Evolutionary conservation across 2,113 vertebrate species (phyloP).

Genomic region (Rhabdomys dilectus): DNA sequence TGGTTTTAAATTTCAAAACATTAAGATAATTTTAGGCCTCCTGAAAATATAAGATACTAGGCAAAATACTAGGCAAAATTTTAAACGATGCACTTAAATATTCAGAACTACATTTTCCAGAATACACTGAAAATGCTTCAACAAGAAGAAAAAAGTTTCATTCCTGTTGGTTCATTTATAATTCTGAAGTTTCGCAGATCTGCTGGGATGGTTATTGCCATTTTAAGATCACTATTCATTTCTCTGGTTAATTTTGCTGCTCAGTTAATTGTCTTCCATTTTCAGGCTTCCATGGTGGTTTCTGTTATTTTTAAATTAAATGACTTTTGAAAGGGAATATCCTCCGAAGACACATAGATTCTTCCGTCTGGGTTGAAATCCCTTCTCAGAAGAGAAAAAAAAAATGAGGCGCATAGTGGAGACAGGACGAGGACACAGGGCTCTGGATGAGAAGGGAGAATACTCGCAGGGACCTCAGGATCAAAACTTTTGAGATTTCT

Average conservation of each 20-base stretch:
- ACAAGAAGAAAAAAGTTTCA: neutral
- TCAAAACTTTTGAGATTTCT: neutral
- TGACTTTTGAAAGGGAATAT: constrained; percentile 46
- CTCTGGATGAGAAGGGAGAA: neutral
- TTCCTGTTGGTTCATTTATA: neutral
- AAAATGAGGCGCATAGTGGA: neutral
- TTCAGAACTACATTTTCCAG: neutral
- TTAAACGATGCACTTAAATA: neutral
- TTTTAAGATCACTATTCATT: neutral
- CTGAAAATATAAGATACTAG: neutral
- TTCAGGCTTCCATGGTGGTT: constrained; percentile 17
- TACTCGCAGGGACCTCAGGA: neutral
- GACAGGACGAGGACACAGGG: neutral
- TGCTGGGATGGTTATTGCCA: neutral
- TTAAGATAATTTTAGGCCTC: neutral
- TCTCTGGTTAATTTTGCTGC: constrained; percentile 38
- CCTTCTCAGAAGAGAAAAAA: constrained; percentile 8
- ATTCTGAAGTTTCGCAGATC: neutral
- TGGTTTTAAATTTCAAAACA: neutral
- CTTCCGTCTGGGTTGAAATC: constrained; percentile 11
- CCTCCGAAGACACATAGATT: constrained; percentile 12
- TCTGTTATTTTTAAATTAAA: constrained; percentile 55
- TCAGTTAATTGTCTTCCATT: constrained; percentile 51
- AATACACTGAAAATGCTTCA: neutral
- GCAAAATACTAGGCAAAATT: constrained; percentile 6